Evolutionary conservation across 2,888 invertebrate species (phyloP).

Genomic region (Stenolophus ochropezus): DNA sequence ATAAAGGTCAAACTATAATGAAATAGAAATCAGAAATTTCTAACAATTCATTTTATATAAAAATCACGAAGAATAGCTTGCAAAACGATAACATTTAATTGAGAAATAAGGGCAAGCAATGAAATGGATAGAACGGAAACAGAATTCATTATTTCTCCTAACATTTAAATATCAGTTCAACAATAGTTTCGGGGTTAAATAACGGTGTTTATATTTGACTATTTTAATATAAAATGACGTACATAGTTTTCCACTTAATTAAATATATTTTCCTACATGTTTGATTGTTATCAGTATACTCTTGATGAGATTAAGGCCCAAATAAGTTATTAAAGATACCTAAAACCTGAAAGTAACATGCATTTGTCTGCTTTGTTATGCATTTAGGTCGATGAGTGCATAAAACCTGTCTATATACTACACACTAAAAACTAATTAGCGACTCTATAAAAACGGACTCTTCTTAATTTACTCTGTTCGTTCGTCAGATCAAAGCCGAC

Average conservation of each 20-base stretch:
- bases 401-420: constrained; percentile 31
- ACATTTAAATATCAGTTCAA: too few species aligned
- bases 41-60: constrained; percentile 14
- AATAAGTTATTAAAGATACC: not conserved
- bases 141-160: constrained; percentile 10
- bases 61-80: constrained; percentile 13
- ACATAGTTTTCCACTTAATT: not conserved
- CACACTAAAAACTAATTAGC: constrained; percentile 52
- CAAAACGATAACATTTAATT: constrained; percentile 32
- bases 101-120: constrained; percentile 1
- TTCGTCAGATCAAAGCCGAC: not conserved
- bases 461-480: not conserved
- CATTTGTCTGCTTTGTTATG: constrained; percentile 6
- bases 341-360: not conserved
- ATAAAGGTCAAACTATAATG: constrained; percentile 54
- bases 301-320: not conserved
- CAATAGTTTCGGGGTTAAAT: too few species aligned
- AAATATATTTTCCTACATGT: not conserved
- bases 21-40: constrained; percentile 49
- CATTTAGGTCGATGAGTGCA: constrained; percentile 7
- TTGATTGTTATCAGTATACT: not conserved
- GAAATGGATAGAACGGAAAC: constrained; percentile 13
- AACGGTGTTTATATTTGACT: too few species aligned
- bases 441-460: constrained; percentile 9
- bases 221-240: too few species aligned